Percentiles rank a stretch among this genome's conserved stretches.
These are phyloP conservation scores for Drosophila limbata DNA, from an alignment of 2,888 invertebrate species.

Conservation along the genomic window DNA sequence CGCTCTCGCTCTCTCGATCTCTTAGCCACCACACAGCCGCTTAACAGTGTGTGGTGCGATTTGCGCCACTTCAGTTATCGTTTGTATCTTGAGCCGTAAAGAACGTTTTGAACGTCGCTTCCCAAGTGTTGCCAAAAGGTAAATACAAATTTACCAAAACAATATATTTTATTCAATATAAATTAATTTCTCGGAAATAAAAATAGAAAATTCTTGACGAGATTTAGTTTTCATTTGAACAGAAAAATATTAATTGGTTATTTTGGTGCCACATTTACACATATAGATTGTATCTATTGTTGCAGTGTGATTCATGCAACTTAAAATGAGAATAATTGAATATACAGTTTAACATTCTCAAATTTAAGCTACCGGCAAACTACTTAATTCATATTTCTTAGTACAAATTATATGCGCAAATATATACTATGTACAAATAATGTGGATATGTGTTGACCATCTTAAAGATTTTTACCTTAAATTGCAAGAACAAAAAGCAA, in stretches of 20 bases:
- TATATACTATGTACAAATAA: no score
- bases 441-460: not conserved
- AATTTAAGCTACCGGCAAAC: not conserved
- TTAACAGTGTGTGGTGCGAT: not conserved
- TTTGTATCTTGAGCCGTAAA: conserved; percentile 17
- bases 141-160: conserved; percentile 50
- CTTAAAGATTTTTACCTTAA: not conserved
- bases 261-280: not conserved
- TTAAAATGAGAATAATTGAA: not conserved
- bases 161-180: conserved; percentile 13
- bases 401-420: not conserved
- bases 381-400: not conserved
- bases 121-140: conserved; percentile 39
- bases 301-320: conserved; percentile 5
- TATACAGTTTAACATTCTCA: not conserved
- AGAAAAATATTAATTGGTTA: conserved; percentile 5
- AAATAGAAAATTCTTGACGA: not conserved
- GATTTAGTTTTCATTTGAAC: conserved; percentile 10
- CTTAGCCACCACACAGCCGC: not conserved
- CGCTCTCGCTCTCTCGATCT: conserved; percentile 19
- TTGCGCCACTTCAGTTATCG: conserved; percentile 7
- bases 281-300: conserved; percentile 3
- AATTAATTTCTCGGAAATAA: conserved; percentile 28
- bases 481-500: not conserved
- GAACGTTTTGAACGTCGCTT: conserved; percentile 18